phyloP scores from a whole-genome alignment of 2,888 invertebrate species.

The Meiosimyza decipiens region DNA sequence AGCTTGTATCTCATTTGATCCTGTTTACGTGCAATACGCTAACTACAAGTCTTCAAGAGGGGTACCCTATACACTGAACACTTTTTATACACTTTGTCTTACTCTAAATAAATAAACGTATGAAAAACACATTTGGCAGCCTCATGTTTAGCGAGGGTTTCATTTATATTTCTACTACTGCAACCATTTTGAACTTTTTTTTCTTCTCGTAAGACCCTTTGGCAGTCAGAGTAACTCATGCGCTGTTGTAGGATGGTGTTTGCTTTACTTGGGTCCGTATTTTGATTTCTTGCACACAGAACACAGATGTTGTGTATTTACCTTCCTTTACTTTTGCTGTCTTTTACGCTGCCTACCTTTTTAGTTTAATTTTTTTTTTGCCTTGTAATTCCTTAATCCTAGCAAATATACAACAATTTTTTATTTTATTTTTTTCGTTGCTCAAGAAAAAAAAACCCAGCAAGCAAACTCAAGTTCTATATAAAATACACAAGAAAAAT shows the following conservation, averaged over 20 bases:
- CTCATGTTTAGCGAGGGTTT: conserved; percentile 29
- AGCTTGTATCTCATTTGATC: conserved; percentile 21
- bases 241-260: conserved; percentile 16
- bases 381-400: conserved; percentile 30
- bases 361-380: not conserved
- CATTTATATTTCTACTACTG: not conserved
- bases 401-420: conserved; percentile 18
- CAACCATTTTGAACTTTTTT: not conserved
- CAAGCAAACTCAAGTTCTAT: not conserved
- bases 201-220: not conserved
- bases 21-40: conserved; percentile 20
- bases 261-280: conserved; percentile 43
- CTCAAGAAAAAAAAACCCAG: not conserved
- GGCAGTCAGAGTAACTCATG: conserved; percentile 23
- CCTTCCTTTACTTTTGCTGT: conserved; percentile 11
- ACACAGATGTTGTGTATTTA: conserved; percentile 53
- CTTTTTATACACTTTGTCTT: conserved; percentile 19
- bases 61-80: not conserved
- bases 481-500: conserved; percentile 7
- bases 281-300: conserved; percentile 52
- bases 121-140: conserved; percentile 23
- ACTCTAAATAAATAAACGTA: conserved; percentile 11
- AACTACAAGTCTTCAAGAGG: conserved; percentile 3
- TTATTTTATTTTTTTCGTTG: too few relatives aligned
- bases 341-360: too few relatives aligned